Conservation (phyloP, 2,113 vertebrate genomes). For the Piaya cayana region DNA sequence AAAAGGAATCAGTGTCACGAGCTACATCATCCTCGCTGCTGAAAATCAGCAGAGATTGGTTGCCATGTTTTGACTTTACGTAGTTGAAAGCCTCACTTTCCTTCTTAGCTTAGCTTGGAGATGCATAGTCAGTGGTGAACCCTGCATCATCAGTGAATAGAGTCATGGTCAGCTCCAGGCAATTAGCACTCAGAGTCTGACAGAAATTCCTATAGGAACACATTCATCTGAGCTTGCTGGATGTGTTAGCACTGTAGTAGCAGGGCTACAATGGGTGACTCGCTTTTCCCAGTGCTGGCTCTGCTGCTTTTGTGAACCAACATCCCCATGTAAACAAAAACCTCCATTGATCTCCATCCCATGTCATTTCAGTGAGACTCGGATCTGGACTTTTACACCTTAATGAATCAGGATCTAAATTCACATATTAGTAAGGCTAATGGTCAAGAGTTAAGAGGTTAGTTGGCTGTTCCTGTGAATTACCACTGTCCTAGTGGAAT, state of each 20-base stretch:
- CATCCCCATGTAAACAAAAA: not conserved
- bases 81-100: not conserved
- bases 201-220: not conserved
- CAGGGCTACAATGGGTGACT: not conserved
- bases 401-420: not conserved
- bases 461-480: not conserved
- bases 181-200: not conserved
- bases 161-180: not conserved
- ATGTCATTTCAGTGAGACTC: not conserved
- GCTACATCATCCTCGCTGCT: not conserved
- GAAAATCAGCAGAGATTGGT: not conserved
- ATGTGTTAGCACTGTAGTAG: not conserved
- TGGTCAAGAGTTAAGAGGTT: not conserved
- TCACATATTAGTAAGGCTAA: not conserved
- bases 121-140: not conserved
- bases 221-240: not conserved
- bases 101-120: not conserved
- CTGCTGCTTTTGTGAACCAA: not conserved
- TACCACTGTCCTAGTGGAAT: not conserved
- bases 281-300: not conserved
- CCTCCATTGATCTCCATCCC: not conserved
- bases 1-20: accelerated
- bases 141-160: not conserved
- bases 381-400: not conserved
- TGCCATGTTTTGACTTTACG: not conserved